Conservation (phyloP, 2,797 vertebrate genomes). For the Danio tinwini region DNA sequence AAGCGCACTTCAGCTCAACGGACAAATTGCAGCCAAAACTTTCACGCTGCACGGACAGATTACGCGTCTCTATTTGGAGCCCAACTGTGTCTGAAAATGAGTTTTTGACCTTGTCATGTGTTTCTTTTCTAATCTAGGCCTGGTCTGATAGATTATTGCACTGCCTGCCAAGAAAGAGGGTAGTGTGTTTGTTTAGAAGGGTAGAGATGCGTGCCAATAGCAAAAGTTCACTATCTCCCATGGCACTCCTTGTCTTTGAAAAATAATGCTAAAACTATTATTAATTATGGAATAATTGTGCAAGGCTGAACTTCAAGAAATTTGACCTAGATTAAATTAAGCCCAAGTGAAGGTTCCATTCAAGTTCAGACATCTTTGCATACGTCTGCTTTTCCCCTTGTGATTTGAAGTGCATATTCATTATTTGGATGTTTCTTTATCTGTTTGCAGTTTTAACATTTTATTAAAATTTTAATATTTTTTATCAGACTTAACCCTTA, state of each 20-base stretch:
- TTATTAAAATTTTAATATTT: too few species aligned
- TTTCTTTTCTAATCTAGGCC: constrained; percentile 55
- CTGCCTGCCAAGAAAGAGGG: constrained; percentile 52
- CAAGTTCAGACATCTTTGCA: constrained; percentile 5
- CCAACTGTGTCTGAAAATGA: constrained; percentile 50
- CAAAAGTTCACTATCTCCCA: constrained; percentile 44
- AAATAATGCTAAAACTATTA: constrained; percentile 45
- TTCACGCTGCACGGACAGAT: constrained; percentile 28
- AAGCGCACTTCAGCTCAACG: constrained; percentile 12
- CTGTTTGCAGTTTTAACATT: neutral
- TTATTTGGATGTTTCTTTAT: neutral
- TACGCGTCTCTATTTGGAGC: constrained; percentile 46
- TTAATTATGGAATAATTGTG: constrained; percentile 40
- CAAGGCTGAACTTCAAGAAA: constrained; percentile 53
- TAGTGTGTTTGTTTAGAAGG: constrained; percentile 49
- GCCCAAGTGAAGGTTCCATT: constrained; percentile 9
- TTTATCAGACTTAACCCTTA: too few species aligned
- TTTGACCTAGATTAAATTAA: constrained; percentile 54
- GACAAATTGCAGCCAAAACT: constrained; percentile 39
- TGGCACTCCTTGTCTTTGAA: constrained; percentile 44
- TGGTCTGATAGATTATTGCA: constrained; percentile 57
- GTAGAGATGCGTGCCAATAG: constrained; percentile 41
- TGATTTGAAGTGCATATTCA: neutral
- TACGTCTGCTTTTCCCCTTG: neutral
- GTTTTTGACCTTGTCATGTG: constrained; percentile 59